Conservation (phyloP, 2,113 vertebrate species). For the Perognathus longimembris region DNA sequence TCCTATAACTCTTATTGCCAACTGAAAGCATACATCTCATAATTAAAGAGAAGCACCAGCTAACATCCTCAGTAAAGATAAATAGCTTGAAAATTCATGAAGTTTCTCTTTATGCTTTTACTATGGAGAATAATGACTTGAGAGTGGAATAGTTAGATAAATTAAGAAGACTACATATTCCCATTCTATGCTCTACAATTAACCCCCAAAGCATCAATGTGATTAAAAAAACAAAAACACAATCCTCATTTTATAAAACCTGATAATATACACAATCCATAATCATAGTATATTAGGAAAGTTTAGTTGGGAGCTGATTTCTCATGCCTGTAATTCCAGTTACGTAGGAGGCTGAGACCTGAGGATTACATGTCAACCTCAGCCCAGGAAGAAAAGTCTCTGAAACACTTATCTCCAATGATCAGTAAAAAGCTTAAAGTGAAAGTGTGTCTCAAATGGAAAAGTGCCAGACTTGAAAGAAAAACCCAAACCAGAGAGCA, state of each 20-base stretch:
- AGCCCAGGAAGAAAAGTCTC: too few species aligned
- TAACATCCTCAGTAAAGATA: slow-evolving; percentile 7
- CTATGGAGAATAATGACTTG: slow-evolving; percentile 33
- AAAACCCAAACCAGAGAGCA: too few species aligned
- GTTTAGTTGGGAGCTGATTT: too few species aligned
- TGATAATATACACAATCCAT: slow-evolving; percentile 3
- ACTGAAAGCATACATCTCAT: slow-evolving; percentile 13
- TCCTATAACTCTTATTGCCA: slow-evolving; percentile 15
- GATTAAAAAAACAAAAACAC: slow-evolving; percentile 30
- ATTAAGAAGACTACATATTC: slow-evolving; percentile 22
- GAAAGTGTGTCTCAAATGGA: too few species aligned
- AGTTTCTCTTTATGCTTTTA: slow-evolving; percentile 16
- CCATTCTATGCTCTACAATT: slow-evolving; percentile 24
- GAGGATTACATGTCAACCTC: too few species aligned
- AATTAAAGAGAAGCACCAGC: slow-evolving; percentile 51
- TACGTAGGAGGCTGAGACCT: too few species aligned
- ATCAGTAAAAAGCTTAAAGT: too few species aligned
- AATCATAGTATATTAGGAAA: background rate
- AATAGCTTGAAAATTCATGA: slow-evolving; percentile 40
- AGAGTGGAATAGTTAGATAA: background rate
- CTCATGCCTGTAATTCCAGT: too few species aligned
- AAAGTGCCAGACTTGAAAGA: too few species aligned
- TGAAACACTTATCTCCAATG: too few species aligned
- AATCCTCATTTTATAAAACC: slow-evolving; percentile 25
- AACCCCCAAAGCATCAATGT: background rate